phyloP scores from a whole-genome alignment of 2,888 invertebrate genomes.

The Panorpa germanica region DNA sequence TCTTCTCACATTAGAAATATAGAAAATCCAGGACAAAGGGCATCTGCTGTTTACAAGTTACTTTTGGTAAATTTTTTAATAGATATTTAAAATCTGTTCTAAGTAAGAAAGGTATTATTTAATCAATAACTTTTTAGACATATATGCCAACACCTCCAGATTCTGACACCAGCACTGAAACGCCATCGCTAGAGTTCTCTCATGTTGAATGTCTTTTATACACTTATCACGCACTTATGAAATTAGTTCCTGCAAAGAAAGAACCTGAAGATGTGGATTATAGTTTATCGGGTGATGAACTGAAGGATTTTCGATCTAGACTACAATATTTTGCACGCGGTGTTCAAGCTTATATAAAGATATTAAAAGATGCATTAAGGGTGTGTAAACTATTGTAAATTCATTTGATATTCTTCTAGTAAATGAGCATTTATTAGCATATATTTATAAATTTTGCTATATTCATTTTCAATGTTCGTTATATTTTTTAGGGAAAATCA shows the following conservation, averaged over 20 bases:
- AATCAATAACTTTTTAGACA: conserved; percentile 18
- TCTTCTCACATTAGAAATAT: conserved; percentile 56
- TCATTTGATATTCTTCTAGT: not conserved
- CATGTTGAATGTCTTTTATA: conserved; percentile 84
- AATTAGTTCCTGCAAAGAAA: conserved; percentile 63
- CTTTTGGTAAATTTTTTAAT: conserved; percentile 43
- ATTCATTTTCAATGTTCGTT: conserved; percentile 24
- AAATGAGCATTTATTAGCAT: not conserved
- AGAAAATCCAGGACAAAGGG: conserved; percentile 52
- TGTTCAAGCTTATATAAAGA: conserved; percentile 43
- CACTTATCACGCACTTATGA: conserved; percentile 37
- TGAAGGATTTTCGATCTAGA: conserved; percentile 73
- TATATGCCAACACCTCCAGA: conserved; percentile 79
- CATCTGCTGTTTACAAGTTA: conserved; percentile 57
- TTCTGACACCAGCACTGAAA: conserved; percentile 32
- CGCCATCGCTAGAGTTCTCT: conserved; percentile 82
- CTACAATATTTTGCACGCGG: conserved; percentile 85
- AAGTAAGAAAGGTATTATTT: conserved; percentile 2
- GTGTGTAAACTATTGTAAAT: conserved; percentile 2
- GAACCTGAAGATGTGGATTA: conserved; percentile 58
- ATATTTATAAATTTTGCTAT: conserved; percentile 12
- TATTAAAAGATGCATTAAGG: not conserved
- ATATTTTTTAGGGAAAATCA: conserved; percentile 41
- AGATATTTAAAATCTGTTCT: conserved; percentile 7
- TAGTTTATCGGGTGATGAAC: conserved; percentile 48